phyloP scores from a whole-genome alignment of 2,888 invertebrate genomes.

The Athrips mouffetella region DNA sequence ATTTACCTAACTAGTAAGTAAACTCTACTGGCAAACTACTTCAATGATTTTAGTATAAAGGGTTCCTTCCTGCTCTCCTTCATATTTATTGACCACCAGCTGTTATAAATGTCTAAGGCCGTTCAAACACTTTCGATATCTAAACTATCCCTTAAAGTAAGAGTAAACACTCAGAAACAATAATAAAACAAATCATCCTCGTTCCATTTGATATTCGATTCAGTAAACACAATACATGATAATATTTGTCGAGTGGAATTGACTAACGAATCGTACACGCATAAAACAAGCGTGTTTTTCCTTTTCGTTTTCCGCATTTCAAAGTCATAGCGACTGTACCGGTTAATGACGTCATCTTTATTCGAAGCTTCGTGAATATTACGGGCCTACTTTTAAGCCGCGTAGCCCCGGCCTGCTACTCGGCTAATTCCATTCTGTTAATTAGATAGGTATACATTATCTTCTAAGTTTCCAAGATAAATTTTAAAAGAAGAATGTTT shows the following conservation, averaged over 20 bases:
- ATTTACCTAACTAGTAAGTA: too few relatives aligned
- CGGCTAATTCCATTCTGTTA: too few relatives aligned
- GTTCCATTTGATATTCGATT: slow-evolving; percentile 31
- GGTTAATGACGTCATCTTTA: slow-evolving; percentile 48
- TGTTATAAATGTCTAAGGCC: slow-evolving; percentile 2
- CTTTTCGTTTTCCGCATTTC: slow-evolving; percentile 44
- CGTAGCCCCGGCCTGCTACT: slow-evolving; percentile 17
- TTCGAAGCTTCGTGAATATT: slow-evolving; percentile 41
- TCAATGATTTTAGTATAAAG: too few relatives aligned
- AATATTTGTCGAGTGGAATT: slow-evolving; percentile 48
- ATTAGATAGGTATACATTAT: too few relatives aligned
- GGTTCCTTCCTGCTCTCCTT: neutral
- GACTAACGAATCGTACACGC: slow-evolving; percentile 47
- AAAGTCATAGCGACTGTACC: slow-evolving; percentile 42
- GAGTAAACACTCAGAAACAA: slow-evolving; percentile 8
- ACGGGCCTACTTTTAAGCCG: too few relatives aligned
- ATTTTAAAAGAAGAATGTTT: slow-evolving; percentile 1
- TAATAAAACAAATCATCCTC: slow-evolving; percentile 18
- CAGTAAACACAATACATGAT: slow-evolving; percentile 24
- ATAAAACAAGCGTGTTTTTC: slow-evolving; percentile 42
- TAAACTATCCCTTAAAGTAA: neutral
- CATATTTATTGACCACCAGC: slow-evolving; percentile 4
- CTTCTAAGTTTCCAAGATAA: neutral
- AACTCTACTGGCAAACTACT: too few relatives aligned
- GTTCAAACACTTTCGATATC: neutral